Evolutionary conservation across 2,797 vertebrate genomes (phyloP), one percentile per base, ranked within the genome.

Genomic region (Psittacula derbiana): DNA sequence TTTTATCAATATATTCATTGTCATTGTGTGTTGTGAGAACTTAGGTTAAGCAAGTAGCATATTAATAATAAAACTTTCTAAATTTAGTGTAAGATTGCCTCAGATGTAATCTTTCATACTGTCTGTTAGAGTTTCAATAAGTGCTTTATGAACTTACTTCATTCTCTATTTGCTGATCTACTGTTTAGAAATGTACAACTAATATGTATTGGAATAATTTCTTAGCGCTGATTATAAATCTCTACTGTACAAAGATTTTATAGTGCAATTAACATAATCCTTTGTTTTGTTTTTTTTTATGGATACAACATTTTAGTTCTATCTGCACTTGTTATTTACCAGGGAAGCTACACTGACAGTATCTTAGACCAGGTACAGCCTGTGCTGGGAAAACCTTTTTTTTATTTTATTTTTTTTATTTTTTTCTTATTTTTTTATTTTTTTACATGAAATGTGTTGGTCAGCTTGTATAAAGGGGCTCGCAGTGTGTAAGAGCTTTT

Each of bases 401-500:
- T 1, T 2, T 27, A 86, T 61, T 74, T 65, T 46, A 3, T 12
- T 24, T 47, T 24, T 47, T 36, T 8, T 36, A 7, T 36, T 36
- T 36, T 36, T 36, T 36, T 36, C 7, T 36, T 36, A 36, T 36
- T 36, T 36, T 36, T 36, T 36, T 36, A 36, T 1, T 2, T 27
- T 91, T 82, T 85, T 17, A 27, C 58, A 47, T 52, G 2, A 86
- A 78, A 64, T 36, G 3, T 66, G 4, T 33, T 49, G 43, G 24
- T 61, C 33, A 27, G 16, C 8, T 69, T 80, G 8, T 64, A 28
- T 55, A 14, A 53, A 21, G 49, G 24, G 9, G 19, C 17, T 12
- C 6, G 4, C 7, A 7, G 4, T 1, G 3, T 5, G 0, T 9
- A 47, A 72, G 46, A 46, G 5, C 18, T 38, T 84, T 76, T 46